phyloP scores from a whole-genome alignment of 92 coral and sea anemone genomes.

The Epizoanthus ramosus region DNA sequence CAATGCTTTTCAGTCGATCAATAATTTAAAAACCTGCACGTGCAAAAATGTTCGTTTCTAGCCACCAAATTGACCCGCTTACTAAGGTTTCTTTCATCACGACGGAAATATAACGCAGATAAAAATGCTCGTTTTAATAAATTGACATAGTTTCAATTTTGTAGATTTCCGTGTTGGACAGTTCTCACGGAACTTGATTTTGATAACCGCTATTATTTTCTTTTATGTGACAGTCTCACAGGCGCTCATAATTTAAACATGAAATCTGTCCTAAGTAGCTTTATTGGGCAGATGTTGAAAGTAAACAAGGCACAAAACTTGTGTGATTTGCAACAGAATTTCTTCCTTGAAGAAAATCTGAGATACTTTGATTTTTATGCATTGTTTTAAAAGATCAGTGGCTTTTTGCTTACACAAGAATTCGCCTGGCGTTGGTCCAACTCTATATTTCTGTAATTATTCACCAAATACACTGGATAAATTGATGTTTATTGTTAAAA shows the following conservation, averaged over 20 bases:
- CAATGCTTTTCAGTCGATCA: conserved; percentile 60
- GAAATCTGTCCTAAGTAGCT: conserved; percentile 77
- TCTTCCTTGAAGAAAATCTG: not conserved
- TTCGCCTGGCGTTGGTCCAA: conserved; percentile 23
- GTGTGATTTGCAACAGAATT: conserved; percentile 32
- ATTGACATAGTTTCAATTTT: conserved; percentile 16
- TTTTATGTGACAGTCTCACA: conserved; percentile 32
- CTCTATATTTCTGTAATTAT: conserved; percentile 6
- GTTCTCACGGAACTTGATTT: conserved; percentile 33
- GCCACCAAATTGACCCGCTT: conserved; percentile 23
- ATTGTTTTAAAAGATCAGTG: not conserved
- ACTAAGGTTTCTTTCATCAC: not conserved
- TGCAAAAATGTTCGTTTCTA: conserved; percentile 60
- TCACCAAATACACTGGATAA: not conserved
- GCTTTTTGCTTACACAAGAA: not conserved
- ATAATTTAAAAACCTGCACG: conserved; percentile 87
- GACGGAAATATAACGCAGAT: conserved; percentile 41
- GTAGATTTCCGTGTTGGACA: conserved; percentile 25
- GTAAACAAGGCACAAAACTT: conserved; percentile 55
- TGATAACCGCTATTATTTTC: conserved; percentile 26
- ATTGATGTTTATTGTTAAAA: conserved; percentile 9
- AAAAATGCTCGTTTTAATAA: conserved; percentile 39
- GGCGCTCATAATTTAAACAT: conserved; percentile 63
- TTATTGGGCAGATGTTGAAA: conserved; percentile 85
- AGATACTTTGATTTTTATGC: not conserved